Percentiles rank a stretch among this genome's conserved stretches.
These are phyloP conservation scores for Bagarius yarrelli DNA, from an alignment of 2,113 vertebrate genomes.

Conservation along the genomic window DNA sequence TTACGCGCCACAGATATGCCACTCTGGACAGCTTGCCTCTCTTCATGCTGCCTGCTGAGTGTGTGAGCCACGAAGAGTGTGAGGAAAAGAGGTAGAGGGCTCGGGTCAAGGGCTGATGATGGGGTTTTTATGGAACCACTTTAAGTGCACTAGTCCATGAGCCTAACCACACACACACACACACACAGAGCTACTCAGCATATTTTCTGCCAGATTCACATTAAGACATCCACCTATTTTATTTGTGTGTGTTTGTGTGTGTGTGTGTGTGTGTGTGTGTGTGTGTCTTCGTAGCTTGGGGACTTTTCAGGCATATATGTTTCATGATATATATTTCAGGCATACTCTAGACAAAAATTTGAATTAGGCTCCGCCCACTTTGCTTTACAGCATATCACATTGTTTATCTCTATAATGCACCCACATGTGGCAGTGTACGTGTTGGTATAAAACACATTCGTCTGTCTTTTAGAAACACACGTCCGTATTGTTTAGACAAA, in stretches of 20 bases:
- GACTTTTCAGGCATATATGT: not conserved
- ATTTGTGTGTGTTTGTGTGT: slow-evolving; percentile 30
- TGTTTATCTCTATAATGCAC: too few species aligned
- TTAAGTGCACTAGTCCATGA: slow-evolving; percentile 75
- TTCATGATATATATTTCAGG: too few species aligned
- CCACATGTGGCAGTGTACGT: too few species aligned
- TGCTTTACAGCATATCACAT: too few species aligned
- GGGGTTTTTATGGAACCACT: slow-evolving; percentile 67
- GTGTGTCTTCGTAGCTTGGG: slow-evolving; percentile 22
- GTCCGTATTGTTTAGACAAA: too few species aligned
- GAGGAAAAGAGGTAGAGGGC: slow-evolving; percentile 4
- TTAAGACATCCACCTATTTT: slow-evolving; percentile 49
- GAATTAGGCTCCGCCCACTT: too few species aligned
- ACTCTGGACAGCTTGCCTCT: slow-evolving; percentile 78
- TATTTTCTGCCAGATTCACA: slow-evolving; percentile 69
- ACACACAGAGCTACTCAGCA: slow-evolving; percentile 75
- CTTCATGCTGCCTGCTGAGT: slow-evolving; percentile 72
- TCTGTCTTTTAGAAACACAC: too few species aligned
- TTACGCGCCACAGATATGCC: slow-evolving; percentile 87
- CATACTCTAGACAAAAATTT: too few species aligned
- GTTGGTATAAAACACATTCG: too few species aligned
- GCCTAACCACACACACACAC: slow-evolving; percentile 72
- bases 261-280: slow-evolving; percentile 32
- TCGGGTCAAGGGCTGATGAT: slow-evolving; percentile 54
- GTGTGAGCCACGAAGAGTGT: slow-evolving; percentile 52